These are phyloP conservation scores for Apostichopus californicus DNA, from an alignment of 35 echinoderm and acorn worm species.

Conservation along the genomic window DNA sequence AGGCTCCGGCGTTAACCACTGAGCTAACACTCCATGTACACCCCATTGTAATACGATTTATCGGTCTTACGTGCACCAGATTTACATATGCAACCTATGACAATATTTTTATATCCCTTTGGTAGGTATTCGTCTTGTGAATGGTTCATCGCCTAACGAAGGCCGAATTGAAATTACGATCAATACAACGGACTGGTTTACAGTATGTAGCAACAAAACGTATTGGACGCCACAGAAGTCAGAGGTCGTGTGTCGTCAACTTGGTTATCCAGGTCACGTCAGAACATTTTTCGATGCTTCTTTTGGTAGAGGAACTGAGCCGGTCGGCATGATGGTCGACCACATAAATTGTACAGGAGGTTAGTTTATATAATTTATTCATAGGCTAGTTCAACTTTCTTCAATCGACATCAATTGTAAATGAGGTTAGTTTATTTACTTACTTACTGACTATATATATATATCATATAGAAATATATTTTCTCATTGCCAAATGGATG, in stretches of 20 bases:
- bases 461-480: too few relatives aligned
- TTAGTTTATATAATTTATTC: neutral
- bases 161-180: constrained; percentile 9
- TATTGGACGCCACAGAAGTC: constrained; percentile 19
- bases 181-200: neutral
- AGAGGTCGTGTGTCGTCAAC: constrained; percentile 5
- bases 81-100: too few relatives aligned
- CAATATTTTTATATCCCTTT: too few relatives aligned
- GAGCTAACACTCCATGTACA: too few relatives aligned
- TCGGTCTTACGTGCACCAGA: too few relatives aligned
- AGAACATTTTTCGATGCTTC: neutral
- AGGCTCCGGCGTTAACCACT: too few relatives aligned
- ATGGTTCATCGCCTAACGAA: constrained; percentile 23
- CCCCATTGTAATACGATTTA: too few relatives aligned
- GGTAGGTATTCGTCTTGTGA: constrained; percentile 4
- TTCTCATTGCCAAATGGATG: too few relatives aligned
- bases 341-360: neutral
- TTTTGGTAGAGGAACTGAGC: neutral
- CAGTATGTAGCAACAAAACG: neutral
- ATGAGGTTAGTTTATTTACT: too few relatives aligned
- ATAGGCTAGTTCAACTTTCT: too few relatives aligned
- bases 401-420: too few relatives aligned
- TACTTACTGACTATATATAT: too few relatives aligned
- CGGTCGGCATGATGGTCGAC: neutral
- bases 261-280: constrained; percentile 36